These are phyloP conservation scores for Etheostoma cragini DNA, from an alignment of 2,113 vertebrate species.

Conservation along the genomic window DNA sequence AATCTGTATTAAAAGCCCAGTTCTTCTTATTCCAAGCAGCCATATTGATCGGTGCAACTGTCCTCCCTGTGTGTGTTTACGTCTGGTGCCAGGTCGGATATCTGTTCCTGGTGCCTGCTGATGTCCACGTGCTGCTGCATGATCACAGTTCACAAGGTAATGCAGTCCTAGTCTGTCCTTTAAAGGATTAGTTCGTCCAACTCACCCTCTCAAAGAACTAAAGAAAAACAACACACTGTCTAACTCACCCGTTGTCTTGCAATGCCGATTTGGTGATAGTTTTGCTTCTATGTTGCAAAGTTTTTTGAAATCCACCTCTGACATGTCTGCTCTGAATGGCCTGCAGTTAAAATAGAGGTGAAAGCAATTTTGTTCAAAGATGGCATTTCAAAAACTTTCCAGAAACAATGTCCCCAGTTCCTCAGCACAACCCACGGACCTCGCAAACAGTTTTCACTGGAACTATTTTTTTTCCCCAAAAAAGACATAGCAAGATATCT, in stretches of 20 bases:
- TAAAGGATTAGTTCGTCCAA: not conserved
- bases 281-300: slow-evolving; percentile 9
- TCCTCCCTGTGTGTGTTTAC: slow-evolving; percentile 51
- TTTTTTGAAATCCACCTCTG: slow-evolving; percentile 16
- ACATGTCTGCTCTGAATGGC: not conserved
- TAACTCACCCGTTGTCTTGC: not conserved
- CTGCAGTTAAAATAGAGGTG: slow-evolving; percentile 4
- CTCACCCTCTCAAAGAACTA: not conserved
- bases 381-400: slow-evolving; percentile 17
- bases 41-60: slow-evolving; percentile 70
- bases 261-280: not conserved
- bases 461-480: not conserved
- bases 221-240: not conserved
- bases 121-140: slow-evolving; percentile 39
- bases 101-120: slow-evolving; percentile 55
- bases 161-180: slow-evolving; percentile 12
- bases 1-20: slow-evolving; percentile 71
- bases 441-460: not conserved
- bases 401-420: slow-evolving; percentile 2
- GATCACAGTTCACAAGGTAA: slow-evolving; percentile 50
- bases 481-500: not conserved
- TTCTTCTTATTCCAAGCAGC: slow-evolving; percentile 65
- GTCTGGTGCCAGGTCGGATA: slow-evolving; percentile 70
- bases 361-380: slow-evolving; percentile 22
- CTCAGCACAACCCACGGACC: not conserved